Evolutionary conservation across 2,113 vertebrate genomes (phyloP), one percentile per base, ranked within the genome.

Genomic region (Chionodraco myersi): DNA sequence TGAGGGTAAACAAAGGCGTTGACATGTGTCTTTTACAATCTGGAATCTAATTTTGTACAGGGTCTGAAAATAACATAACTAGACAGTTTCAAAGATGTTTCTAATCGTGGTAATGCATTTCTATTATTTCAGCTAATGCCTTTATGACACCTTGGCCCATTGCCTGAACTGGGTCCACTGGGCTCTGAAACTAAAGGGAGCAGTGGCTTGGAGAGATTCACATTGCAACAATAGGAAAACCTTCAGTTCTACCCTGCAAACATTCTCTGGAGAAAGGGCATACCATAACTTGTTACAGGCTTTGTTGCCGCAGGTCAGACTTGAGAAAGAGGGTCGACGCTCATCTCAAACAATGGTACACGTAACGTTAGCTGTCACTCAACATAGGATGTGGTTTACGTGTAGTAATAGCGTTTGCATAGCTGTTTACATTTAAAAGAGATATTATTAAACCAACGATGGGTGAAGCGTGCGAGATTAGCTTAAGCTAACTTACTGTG

Each of bases 181-280:
- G 77, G 77, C 62, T 78, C 81, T 64, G 65, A 41, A 41, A 6
- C 5, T 6, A 7, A 72, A 12, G 81, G 79, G 57, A 44, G 60
- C 59, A 61, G 23, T 65, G 76, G 79, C 6, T 64, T 49, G 26
- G 41, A 10, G 18, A 80, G 49, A 54, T 6, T 26, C 21, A 66
- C 21, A 53, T 47, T 21, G 57, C 4, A 53, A 26, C 41, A 68
- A 2, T 68, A 6, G 56, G 59, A 41, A 45, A 66, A 34, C 18
- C 58, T 79, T 64, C 51, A 52, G 54, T 2, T n/a, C 10, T 5
- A 18, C 21, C 48, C 6, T 13, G 72, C 52, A 44, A 36, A 16
- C 13, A 53, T 8, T 3, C 23, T 23, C 7, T 1, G 5, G 10
- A 15, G 2, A 4, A 41, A 49, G 47, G 16, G 10, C 51, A 0